These are phyloP conservation scores for Willisornis vidua DNA, from an alignment of 2,113 vertebrate genomes.

Conservation along the genomic window DNA sequence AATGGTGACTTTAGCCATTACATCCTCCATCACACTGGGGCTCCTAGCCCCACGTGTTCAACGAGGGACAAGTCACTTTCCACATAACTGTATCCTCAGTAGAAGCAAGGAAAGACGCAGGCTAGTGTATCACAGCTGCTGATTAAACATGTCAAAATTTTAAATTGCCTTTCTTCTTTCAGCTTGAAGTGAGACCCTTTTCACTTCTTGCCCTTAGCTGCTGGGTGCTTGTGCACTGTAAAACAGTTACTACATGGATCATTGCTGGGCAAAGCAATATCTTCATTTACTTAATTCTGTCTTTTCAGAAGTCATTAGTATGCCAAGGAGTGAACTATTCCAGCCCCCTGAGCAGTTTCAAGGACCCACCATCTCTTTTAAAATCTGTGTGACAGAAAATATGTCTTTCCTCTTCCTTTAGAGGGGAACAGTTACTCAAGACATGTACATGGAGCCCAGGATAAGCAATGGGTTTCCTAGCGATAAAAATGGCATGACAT, in stretches of 20 bases:
- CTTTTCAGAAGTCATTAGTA: background rate
- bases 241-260: background rate
- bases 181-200: background rate
- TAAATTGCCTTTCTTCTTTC: background rate
- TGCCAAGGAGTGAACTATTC: background rate
- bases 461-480: background rate
- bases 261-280: background rate
- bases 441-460: fast-evolving
- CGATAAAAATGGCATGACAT: background rate
- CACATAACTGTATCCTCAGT: background rate
- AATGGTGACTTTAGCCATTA: background rate
- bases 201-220: background rate
- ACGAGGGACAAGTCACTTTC: background rate
- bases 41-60: background rate
- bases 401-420: background rate
- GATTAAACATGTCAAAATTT: background rate
- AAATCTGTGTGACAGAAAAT: background rate
- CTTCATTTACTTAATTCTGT: background rate
- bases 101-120: background rate
- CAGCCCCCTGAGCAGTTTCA: background rate
- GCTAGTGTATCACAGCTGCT: background rate
- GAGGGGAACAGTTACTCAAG: background rate
- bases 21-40: background rate
- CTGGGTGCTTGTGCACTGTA: background rate
- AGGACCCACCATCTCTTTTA: background rate